Evolutionary conservation across 2,888 invertebrate species (phyloP), one percentile per base, ranked within the genome.

Genomic region (Cheilosia pagana): DNA sequence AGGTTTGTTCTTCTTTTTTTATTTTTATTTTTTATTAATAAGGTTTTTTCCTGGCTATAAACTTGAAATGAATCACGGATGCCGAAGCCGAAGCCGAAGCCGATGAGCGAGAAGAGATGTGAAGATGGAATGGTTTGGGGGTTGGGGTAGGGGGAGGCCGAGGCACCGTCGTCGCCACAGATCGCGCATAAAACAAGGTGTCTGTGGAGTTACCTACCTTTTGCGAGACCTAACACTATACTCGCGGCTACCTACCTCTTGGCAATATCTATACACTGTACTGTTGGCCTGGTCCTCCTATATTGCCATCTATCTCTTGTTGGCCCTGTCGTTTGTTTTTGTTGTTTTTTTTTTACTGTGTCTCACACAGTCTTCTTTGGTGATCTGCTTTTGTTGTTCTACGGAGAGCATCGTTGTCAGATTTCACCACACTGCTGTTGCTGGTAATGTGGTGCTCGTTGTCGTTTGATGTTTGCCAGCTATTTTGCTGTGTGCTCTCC

Each of bases 51-150:
- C 81, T 85, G 85, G 75, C 85, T 85, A 85, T 85, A 85, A 85
- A 85, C 85, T 85, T 85, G 85, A 85, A 85, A 85, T 85, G 85
- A 85, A 85, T 85, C 85, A 85, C 81, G 85, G 81, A 85, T 85
- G 85, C 85, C 81, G 85, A 25, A 25, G 25, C 25, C 25, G 28
- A 28, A 28, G 28, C 28, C 28, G 28, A 28, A 28, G 85, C 85
- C 75, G 85, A 81, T 75, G 85, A 76, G 70, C 53, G 68, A 67
- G 68, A 62, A 19, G 53, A 70, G 68, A 53, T 43, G 19, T 45
- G 53, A 21, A 53, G 76, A 35, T 48, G 48, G 23, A 35, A 8
- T 48, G 25, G 10, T 28, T n/a, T n/a, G n/a, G 45, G 1, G 23
- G 23, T 12, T 3, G 1, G 35, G 5, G 14, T 21, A 21, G 60